A percentile compares a stretch with the other conserved stretches of the same genome.
These are phyloP conservation scores for Hylaeus anthracinus DNA, from an alignment of 1,140 invertebrate genomes.

Conservation along the genomic window DNA sequence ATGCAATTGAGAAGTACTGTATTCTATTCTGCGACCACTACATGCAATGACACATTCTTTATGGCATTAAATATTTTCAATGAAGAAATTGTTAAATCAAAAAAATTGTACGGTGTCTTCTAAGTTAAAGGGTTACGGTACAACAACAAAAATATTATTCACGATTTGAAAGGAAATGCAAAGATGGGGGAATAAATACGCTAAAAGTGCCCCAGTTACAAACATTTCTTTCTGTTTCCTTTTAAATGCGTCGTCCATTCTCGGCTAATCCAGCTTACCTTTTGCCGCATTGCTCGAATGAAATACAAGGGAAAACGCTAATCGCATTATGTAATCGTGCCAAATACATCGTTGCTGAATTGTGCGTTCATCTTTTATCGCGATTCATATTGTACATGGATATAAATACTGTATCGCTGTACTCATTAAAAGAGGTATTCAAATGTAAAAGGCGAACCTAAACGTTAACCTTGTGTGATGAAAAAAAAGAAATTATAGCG, in stretches of 20 bases:
- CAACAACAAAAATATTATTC: not conserved
- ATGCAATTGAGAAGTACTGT: too few species aligned
- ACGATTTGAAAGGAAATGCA: not conserved
- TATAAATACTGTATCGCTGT: too few species aligned
- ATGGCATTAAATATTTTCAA: too few species aligned
- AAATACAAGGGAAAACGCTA: conserved; percentile 2
- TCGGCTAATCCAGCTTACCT: conserved; percentile 42
- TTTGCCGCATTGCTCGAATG: not conserved
- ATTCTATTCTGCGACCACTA: too few species aligned
- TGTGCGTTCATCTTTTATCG: not conserved
- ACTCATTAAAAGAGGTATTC: too few species aligned
- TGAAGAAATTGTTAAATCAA: too few species aligned
- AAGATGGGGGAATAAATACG: not conserved
- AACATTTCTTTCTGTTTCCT: conserved; percentile 31
- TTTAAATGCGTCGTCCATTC: conserved; percentile 32
- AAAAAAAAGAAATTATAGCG: too few species aligned
- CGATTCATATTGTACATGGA: too few species aligned
- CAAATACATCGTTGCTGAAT: conserved; percentile 15
- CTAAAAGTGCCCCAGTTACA: conserved; percentile 29
- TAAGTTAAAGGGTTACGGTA: not conserved
- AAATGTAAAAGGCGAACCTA: too few species aligned
- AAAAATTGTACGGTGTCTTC: not conserved
- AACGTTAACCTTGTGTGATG: too few species aligned
- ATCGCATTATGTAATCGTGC: conserved; percentile 26
- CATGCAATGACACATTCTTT: too few species aligned